A percentile compares a stretch with the other conserved stretches of the same genome.
Evolutionary conservation across 2,888 invertebrate genomes (phyloP).

Genomic region (Dynastes tityus): DNA sequence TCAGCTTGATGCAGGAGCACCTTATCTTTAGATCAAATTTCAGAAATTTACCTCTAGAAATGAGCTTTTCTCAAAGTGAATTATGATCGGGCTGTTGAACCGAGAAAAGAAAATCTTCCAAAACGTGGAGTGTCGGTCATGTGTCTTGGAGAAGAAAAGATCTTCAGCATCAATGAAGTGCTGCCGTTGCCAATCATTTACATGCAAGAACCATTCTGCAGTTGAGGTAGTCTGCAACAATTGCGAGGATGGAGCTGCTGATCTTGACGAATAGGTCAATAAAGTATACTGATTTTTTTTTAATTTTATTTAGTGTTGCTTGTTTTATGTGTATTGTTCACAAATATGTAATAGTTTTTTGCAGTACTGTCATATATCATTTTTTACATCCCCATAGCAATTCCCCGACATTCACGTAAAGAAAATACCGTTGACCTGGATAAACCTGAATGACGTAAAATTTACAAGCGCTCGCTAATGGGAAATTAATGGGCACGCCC

Average conservation of each 20-base stretch:
- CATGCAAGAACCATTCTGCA: constrained; percentile 18
- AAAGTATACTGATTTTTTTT: not conserved
- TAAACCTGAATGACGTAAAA: constrained; percentile 10
- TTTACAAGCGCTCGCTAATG: constrained; percentile 31
- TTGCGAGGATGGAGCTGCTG: too few relatives aligned
- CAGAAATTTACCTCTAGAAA: constrained; percentile 11
- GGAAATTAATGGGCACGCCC: constrained; percentile 11
- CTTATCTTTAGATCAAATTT: not conserved
- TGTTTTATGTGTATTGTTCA: not conserved
- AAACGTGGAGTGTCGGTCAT: constrained; percentile 46
- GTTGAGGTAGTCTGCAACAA: not conserved
- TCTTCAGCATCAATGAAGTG: not conserved
- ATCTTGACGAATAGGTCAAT: not conserved
- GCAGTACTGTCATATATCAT: not conserved
- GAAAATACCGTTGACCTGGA: not conserved
- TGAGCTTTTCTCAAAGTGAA: not conserved
- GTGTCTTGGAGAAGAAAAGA: constrained; percentile 3
- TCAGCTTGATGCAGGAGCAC: not conserved
- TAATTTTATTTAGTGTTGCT: not conserved
- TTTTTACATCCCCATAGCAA: not conserved
- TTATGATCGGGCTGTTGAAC: too few relatives aligned
- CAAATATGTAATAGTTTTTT: not conserved
- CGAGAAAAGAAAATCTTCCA: too few relatives aligned
- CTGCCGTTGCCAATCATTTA: not conserved
- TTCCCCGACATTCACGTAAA: constrained; percentile 15